Conservation (phyloP, 2,888 invertebrate genomes). For the Drosophila kanekoi region DNA sequence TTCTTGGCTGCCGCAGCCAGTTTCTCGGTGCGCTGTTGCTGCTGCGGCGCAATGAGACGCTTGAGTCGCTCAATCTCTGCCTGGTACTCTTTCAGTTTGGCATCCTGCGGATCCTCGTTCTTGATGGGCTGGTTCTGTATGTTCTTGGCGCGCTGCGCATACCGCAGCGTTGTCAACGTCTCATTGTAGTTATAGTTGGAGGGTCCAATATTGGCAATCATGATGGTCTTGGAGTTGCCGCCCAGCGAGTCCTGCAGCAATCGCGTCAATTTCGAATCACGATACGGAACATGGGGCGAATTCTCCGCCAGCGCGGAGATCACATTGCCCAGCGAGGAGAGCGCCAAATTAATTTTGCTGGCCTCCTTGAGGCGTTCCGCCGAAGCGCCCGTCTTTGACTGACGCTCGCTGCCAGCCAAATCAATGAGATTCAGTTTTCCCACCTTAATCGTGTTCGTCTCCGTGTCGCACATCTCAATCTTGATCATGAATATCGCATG, state of each 20-base stretch:
- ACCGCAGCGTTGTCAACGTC: slow-evolving; percentile 97
- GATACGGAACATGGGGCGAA: slow-evolving; percentile 97
- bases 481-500: slow-evolving; percentile 99
- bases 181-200: slow-evolving; percentile 99
- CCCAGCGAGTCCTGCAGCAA: slow-evolving; percentile 98
- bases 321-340: slow-evolving; percentile 99
- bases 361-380: slow-evolving; percentile 97
- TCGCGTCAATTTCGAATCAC: slow-evolving; percentile 98
- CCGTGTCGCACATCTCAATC: slow-evolving; percentile 95
- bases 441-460: slow-evolving; percentile 88
- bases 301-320: slow-evolving; percentile 98
- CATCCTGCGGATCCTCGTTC: slow-evolving; percentile 99
- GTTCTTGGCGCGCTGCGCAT: slow-evolving; percentile 98
- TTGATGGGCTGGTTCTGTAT: slow-evolving; percentile 99
- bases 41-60: slow-evolving; percentile 84
- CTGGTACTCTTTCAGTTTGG: slow-evolving; percentile 97
- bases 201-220: slow-evolving; percentile 99
- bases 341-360: slow-evolving; percentile 97
- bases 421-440: slow-evolving; percentile 99
- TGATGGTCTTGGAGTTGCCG: slow-evolving; percentile 99
- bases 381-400: slow-evolving; percentile 97
- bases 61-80: slow-evolving; percentile 94
- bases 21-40: slow-evolving; percentile 81
- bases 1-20: slow-evolving; percentile 64
- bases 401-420: slow-evolving; percentile 98